Conservation (phyloP, 2,113 vertebrate genomes). For the Notarius quadriscutis region DNA sequence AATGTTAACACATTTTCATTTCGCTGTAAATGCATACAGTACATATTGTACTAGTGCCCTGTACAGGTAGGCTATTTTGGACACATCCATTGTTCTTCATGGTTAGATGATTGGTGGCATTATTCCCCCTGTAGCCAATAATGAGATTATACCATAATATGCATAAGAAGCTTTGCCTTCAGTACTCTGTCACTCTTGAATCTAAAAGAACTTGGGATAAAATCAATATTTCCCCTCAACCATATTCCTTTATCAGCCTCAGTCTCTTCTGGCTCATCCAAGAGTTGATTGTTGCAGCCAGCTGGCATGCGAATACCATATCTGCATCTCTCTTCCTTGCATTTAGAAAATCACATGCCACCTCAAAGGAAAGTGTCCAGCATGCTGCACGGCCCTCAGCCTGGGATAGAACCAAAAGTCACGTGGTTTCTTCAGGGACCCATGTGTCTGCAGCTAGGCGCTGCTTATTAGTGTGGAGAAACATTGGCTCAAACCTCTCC, state of each 20-base stretch:
- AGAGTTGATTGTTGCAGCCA: conserved; percentile 25
- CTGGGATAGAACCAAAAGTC: conserved; percentile 50
- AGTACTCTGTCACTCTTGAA: not conserved
- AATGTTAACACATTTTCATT: not conserved
- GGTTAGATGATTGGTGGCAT: not conserved
- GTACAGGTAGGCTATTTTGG: not conserved
- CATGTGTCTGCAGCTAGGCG: conserved; percentile 61
- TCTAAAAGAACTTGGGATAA: conserved; percentile 13
- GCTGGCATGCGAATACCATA: conserved; percentile 47
- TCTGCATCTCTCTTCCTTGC: conserved; percentile 47
- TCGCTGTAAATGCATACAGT: not conserved
- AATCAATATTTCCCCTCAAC: not conserved
- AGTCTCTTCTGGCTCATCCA: conserved; percentile 36
- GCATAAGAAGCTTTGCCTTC: not conserved
- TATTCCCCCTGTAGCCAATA: not conserved
- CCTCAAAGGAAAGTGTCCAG: conserved; percentile 39
- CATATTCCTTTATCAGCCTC: conserved; percentile 28
- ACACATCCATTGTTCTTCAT: not conserved
- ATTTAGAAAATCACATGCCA: conserved; percentile 55
- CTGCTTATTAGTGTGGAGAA: conserved; percentile 60
- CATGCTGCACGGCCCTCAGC: conserved; percentile 34
- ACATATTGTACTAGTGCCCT: not conserved
- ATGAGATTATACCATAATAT: not conserved
- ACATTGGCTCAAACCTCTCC: not conserved
- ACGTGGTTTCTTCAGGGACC: conserved; percentile 70